Percentiles rank a stretch among this genome's conserved stretches.
Conservation (phyloP, 2,113 vertebrate species). For the Pardalotus punctatus region DNA sequence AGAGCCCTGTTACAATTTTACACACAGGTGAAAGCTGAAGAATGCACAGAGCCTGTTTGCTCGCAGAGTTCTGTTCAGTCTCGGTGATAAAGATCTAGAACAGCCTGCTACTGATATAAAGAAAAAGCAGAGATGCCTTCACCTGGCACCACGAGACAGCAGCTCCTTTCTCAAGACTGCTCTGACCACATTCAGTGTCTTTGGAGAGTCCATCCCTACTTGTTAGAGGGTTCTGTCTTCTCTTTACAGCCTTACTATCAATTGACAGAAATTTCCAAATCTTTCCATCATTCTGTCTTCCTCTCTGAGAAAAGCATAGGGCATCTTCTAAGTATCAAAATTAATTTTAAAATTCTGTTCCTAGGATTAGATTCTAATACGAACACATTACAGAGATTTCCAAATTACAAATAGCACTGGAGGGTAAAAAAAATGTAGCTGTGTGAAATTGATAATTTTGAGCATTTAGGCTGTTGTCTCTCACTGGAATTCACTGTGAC, state of each 20-base stretch:
- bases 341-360: not conserved
- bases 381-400: not conserved
- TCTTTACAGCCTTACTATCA: not conserved
- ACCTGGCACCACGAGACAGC: not conserved
- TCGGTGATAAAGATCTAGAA: not conserved
- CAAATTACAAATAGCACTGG: not conserved
- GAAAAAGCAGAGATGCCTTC: not conserved
- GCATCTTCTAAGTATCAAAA: not conserved
- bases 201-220: not conserved
- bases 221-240: not conserved
- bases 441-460: not conserved
- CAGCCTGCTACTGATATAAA: accelerated
- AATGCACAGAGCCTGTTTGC: not conserved
- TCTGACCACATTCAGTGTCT: not conserved
- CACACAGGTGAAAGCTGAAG: not conserved
- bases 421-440: not conserved
- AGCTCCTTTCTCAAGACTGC: not conserved
- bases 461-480: not conserved
- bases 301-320: not conserved
- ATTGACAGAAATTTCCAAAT: not conserved
- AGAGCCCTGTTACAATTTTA: not conserved
- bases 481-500: not conserved
- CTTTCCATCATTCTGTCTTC: not conserved
- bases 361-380: not conserved
- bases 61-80: not conserved